Conservation (phyloP, 2,113 vertebrate species). For the Uria lomvia region DNA sequence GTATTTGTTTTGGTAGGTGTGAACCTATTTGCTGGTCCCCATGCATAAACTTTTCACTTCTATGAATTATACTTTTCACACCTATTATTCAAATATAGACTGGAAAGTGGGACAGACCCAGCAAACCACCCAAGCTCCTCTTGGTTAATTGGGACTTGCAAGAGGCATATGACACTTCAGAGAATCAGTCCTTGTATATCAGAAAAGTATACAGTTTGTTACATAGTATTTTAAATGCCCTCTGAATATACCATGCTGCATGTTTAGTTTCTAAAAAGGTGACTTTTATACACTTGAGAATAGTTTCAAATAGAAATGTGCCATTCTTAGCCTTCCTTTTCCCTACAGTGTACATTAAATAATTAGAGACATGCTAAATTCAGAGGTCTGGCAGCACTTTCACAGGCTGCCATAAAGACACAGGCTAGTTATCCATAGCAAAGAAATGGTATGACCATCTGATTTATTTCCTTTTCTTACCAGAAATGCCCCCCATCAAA, state of each 20-base stretch:
- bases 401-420: not conserved
- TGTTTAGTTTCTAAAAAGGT: not conserved
- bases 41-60: not conserved
- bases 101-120: not conserved
- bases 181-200: not conserved
- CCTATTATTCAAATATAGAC: not conserved
- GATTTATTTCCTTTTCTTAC: not conserved
- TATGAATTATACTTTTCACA: not conserved
- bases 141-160: not conserved
- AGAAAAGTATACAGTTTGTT: not conserved
- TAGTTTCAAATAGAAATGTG: not conserved
- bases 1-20: not conserved
- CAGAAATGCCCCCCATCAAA: not conserved
- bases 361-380: not conserved
- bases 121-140: not conserved
- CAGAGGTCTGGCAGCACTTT: not conserved
- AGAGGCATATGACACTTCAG: not conserved
- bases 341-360: not conserved
- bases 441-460: not conserved
- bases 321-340: not conserved
- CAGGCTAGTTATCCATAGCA: not conserved
- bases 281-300: not conserved
- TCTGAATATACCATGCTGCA: not conserved
- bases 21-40: not conserved
- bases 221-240: not conserved